Evolutionary conservation across 2,113 vertebrate genomes (phyloP).

Genomic region (Ariopsis seemanni): DNA sequence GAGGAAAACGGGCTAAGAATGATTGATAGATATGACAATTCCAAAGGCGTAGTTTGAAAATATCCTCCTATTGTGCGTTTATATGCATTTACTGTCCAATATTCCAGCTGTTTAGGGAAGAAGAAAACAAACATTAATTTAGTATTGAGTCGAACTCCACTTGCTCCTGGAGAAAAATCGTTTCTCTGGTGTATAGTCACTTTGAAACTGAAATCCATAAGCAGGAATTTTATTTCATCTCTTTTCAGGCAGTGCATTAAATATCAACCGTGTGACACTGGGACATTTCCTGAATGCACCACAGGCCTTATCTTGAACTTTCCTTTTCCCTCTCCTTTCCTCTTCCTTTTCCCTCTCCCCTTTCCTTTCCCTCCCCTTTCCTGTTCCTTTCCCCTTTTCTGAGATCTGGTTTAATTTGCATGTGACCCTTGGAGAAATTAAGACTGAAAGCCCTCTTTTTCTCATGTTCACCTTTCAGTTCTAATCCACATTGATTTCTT

Average conservation of each 20-base stretch:
- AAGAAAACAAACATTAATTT: background rate
- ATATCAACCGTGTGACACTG: background rate
- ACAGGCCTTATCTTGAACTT: background rate
- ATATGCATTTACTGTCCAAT: background rate
- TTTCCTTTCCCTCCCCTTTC: background rate
- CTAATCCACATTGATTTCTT: constrained; percentile 7
- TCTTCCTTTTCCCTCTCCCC: too few relatives aligned
- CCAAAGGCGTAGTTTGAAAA: background rate
- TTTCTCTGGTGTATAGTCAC: background rate
- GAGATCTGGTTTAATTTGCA: background rate
- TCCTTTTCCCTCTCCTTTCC: background rate
- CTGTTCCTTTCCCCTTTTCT: background rate
- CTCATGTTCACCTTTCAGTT: constrained; percentile 11
- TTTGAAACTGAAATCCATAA: background rate
- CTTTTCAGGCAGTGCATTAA: background rate
- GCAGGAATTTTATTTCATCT: background rate
- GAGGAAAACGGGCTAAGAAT: too few relatives aligned
- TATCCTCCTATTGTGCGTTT: background rate
- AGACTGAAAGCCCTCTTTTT: background rate
- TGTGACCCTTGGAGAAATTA: constrained; percentile 31
- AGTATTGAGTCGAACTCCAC: background rate
- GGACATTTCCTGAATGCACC: constrained; percentile 2
- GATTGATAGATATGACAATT: background rate
- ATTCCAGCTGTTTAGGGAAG: background rate
- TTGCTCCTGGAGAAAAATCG: background rate